A percentile compares a stretch with the other conserved stretches of the same genome.
phyloP scores from a whole-genome alignment of 2,888 invertebrate genomes.

The Rhyacophila evoluta region DNA sequence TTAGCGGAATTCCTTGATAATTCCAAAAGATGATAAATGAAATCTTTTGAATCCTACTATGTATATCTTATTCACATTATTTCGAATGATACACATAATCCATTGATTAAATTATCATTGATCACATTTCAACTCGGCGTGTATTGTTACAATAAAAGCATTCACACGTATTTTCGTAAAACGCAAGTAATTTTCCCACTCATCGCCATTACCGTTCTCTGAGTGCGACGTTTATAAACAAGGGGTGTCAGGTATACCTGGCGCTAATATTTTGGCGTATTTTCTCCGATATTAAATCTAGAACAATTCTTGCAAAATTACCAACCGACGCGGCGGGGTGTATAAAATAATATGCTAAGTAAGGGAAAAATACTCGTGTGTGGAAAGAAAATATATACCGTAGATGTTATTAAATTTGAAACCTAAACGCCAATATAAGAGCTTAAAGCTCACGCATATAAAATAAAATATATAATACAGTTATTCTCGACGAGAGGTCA shows the following conservation, averaged over 20 bases:
- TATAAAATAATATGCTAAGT: not conserved
- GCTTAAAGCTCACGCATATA: too few relatives aligned
- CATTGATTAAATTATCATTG: too few relatives aligned
- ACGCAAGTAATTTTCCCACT: not conserved
- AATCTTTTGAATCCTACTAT: too few relatives aligned
- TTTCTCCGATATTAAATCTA: slow-evolving; percentile 38
- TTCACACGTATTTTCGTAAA: not conserved
- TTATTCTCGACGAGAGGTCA: too few relatives aligned
- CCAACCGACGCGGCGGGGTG: slow-evolving; percentile 10
- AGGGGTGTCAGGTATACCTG: not conserved
- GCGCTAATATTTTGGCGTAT: slow-evolving; percentile 2
- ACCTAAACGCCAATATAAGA: not conserved
- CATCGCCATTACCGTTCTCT: not conserved
- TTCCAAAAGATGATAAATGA: too few relatives aligned
- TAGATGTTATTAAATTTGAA: not conserved
- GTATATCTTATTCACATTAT: too few relatives aligned
- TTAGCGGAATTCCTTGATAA: too few relatives aligned
- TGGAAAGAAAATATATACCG: not conserved
- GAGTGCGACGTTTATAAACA: not conserved
- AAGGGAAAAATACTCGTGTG: not conserved
- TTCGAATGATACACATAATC: too few relatives aligned
- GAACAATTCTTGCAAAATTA: slow-evolving; percentile 39
- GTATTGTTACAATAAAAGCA: too few relatives aligned
- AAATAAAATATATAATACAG: too few relatives aligned
- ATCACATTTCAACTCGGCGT: too few relatives aligned